Percentiles rank a stretch among this genome's conserved stretches.
phyloP scores from a whole-genome alignment of 64 coral and sea anemone species.

The Montipora capricornis region DNA sequence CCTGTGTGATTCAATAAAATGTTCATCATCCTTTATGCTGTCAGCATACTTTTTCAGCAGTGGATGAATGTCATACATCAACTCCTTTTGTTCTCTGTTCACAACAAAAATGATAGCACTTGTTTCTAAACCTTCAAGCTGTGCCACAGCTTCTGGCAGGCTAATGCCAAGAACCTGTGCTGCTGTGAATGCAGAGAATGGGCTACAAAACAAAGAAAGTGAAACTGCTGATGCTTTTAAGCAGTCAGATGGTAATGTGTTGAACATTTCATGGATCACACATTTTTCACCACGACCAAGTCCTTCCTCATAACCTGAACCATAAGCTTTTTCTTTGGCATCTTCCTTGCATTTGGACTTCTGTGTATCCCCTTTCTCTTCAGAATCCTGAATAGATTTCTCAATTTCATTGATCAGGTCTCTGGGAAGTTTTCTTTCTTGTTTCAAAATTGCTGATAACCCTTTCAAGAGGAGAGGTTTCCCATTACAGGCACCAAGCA shows the following conservation, averaged over 20 bases:
- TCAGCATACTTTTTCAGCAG: constrained; percentile 21
- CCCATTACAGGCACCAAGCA: background rate
- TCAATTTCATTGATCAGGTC: background rate
- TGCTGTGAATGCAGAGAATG: constrained; percentile 13
- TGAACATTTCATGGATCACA: background rate
- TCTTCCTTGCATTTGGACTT: background rate
- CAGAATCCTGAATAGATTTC: background rate
- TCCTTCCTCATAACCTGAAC: constrained; percentile 7
- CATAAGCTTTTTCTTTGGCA: background rate
- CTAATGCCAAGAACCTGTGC: background rate
- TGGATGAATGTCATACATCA: constrained; percentile 41
- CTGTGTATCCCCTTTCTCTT: background rate
- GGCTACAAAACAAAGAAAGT: constrained; percentile 16
- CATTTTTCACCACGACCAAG: background rate
- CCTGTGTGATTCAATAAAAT: background rate
- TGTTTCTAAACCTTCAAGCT: constrained; percentile 1
- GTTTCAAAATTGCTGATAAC: background rate
- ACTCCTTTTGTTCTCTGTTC: background rate
- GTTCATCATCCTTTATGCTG: background rate
- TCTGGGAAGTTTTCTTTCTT: background rate
- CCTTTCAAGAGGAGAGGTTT: constrained; percentile 20
- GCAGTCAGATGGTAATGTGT: background rate
- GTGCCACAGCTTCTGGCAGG: background rate
- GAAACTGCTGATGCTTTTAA: constrained; percentile 12
- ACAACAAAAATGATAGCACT: background rate